phyloP scores from a whole-genome alignment of 2,113 vertebrate species.

The Atlantisia rogersi region DNA sequence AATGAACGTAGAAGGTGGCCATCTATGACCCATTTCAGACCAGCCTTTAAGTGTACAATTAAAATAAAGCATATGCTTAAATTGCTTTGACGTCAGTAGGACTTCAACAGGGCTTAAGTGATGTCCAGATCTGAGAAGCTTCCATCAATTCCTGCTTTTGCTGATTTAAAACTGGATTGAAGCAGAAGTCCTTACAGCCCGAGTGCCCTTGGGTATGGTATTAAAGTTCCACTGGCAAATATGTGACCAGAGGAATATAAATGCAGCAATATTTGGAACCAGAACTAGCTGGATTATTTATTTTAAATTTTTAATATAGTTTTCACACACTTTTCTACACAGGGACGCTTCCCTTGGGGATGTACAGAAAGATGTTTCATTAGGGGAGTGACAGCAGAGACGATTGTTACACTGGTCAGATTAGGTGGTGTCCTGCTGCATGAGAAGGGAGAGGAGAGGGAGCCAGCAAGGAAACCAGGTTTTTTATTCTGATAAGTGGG shows the following conservation, averaged over 20 bases:
- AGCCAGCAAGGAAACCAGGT: not conserved
- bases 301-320: not conserved
- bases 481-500: constrained; percentile 1
- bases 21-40: not conserved
- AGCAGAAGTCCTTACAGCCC: not conserved
- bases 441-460: not conserved
- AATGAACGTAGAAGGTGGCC: not conserved
- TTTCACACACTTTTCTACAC: not conserved
- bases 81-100: not conserved
- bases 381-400: not conserved
- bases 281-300: not conserved
- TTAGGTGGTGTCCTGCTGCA: not conserved
- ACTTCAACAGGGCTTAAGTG: not conserved
- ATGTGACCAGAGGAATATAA: not conserved
- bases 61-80: not conserved
- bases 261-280: not conserved
- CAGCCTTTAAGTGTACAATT: not conserved
- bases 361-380: not conserved
- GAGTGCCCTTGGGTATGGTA: not conserved
- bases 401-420: not conserved
- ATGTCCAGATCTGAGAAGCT: not conserved
- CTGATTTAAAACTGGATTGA: not conserved
- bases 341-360: not conserved
- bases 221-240: not conserved
- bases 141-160: not conserved